Evolutionary conservation across 1,140 invertebrate species (phyloP), one percentile per base, ranked within the genome.

Genomic region (Wiebesia pumilae): DNA sequence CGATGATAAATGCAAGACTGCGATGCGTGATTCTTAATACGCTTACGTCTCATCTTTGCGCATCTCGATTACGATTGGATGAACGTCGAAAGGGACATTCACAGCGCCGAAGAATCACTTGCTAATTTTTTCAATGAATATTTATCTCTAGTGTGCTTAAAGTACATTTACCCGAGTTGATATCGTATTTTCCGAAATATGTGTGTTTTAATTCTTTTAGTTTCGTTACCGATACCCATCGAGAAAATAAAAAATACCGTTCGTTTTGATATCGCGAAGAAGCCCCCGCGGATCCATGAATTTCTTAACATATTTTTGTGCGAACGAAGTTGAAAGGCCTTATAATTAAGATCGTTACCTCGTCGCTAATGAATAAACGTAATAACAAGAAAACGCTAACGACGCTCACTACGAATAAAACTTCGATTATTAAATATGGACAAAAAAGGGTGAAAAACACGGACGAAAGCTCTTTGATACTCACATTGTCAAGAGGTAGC

Each of bases 401-500:
- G 10, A 54, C 14, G 43, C n/a, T 67, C n/a, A 67, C n/a, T 35
- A 35, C 14, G n/a, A 47, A 47, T 7, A 47, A 6, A 47, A 47
- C 43, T 7, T 14, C 43, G 43, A 14, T 7, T 47, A 47, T 47
- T 7, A 47, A 47, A 47, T 47, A 47, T 47, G 6, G 43, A 47
- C 43, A 6, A 14, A 14, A 14, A 47, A 14, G 6, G 14, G 43
- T 16, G 54, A 27, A 62, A 14, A 21, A 24, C 58, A 3, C 10
- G 2, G 3, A 3, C 10, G 58, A 62, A 1, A 3, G 2, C 3
- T 62, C 24, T 21, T 62, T 62, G 58, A 83, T 65, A 95, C 95
- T 95, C 94, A 99, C 98, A 93, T 97, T 96, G 92, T 97, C 96
- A 65, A 99, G 93, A 4, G 98, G 98, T 87, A 99, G 93, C 7